Percentiles rank a stretch among this genome's conserved stretches.
These are phyloP conservation scores for Lepidotrigona ventralis DNA, from an alignment of 1,140 invertebrate species.

Conservation along the genomic window DNA sequence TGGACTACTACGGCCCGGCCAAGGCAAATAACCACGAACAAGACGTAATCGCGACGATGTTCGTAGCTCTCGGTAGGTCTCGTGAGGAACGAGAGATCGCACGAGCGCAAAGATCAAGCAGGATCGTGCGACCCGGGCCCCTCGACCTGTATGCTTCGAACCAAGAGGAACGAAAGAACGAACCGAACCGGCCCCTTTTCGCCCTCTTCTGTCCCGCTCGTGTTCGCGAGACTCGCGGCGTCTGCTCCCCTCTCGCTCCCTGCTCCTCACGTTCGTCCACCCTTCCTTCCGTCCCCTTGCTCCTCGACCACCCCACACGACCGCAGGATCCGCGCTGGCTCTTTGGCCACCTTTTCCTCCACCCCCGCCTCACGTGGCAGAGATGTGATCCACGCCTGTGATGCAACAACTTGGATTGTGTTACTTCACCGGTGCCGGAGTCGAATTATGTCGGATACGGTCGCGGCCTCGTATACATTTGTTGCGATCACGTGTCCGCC, in stretches of 20 bases:
- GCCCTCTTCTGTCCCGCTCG: constrained; percentile 51
- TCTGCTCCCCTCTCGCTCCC: constrained; percentile 47
- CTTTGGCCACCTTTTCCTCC: constrained; percentile 30
- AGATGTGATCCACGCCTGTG: constrained; percentile 76
- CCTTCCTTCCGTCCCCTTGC: constrained; percentile 1
- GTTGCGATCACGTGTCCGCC: constrained; percentile 53
- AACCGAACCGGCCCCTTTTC: constrained; percentile 55
- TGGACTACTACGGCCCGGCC: background rate
- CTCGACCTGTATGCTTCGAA: constrained; percentile 72
- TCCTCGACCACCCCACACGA: background rate
- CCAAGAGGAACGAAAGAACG: constrained; percentile 54
- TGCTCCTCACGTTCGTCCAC: constrained; percentile 12
- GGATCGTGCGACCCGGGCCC: constrained; percentile 80
- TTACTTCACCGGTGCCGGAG: constrained; percentile 66
- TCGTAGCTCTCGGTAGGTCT: constrained; percentile 73
- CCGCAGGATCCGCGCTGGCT: constrained; percentile 5
- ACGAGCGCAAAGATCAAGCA: constrained; percentile 80
- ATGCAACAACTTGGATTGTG: constrained; percentile 72
- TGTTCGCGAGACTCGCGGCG: constrained; percentile 43
- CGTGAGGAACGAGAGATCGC: constrained; percentile 75
- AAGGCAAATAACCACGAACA: constrained; percentile 43
- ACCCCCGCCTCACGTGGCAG: constrained; percentile 69
- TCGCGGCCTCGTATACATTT: constrained; percentile 57
- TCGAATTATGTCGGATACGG: constrained; percentile 70
- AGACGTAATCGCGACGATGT: constrained; percentile 60